Evolutionary conservation across 1,140 invertebrate species (phyloP), one percentile per base, ranked within the genome.

Genomic region (Cotesia typhae): DNA sequence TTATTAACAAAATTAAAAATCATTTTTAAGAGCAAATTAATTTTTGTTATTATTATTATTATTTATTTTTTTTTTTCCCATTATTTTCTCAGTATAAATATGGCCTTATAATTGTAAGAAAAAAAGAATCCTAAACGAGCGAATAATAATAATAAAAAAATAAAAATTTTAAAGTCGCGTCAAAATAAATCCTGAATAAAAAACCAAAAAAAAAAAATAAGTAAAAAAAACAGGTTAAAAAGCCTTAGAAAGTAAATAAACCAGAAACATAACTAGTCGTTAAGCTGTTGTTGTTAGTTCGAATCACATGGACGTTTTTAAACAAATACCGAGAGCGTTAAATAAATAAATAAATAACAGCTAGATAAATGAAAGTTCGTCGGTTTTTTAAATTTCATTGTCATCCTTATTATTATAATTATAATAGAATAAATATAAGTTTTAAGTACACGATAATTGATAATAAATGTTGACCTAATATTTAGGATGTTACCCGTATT

Each of bases 171-270:
- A 7, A 63, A 64, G 3, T n/a, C 2, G 38, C 7, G 60, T 35
- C 10, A 20, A 55, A 14, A 67, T 9, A 64, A 35, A 37, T 28
- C 28, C 28, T 28, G 28, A 47, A 55, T 55, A 59, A 59, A 6
- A 20, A 59, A 20, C 28, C 14, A 59, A 4, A 20, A 20, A 59
- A 28, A 28, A 59, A 59, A 20, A 59, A 17, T 59, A 6, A 9
- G 17, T 0, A 9, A 60, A 41, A 12, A 59, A 47, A 37, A 5
- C 35, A 67, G 70, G 47, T 66, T 65, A 47, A 5, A 81, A 80
- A 79, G 78, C 78, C 78, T 82, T 81, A 82, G 80, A 78, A 80
- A 77, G 75, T 81, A 82, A 68, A 81, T 74, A 81, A 80, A 80
- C 57, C 72, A 80, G 80, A 82, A 82, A 82, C 80, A 82, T 80